phyloP scores from a whole-genome alignment of 2,888 invertebrate genomes.

The Lampropteryx suffumata region DNA sequence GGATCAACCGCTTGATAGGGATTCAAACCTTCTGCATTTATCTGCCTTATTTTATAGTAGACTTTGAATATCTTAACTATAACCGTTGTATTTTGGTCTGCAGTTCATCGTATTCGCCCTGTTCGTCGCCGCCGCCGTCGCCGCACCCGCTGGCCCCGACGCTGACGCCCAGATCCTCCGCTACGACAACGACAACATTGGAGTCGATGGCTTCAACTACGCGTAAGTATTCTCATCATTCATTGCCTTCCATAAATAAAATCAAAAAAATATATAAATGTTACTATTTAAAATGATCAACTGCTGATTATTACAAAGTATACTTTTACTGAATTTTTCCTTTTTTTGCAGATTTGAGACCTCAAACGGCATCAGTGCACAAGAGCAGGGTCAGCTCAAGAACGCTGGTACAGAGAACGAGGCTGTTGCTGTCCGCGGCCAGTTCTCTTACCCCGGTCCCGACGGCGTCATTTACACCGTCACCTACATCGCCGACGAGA shows the following conservation, averaged over 20 bases:
- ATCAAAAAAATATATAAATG: too few species aligned
- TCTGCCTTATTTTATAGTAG: neutral
- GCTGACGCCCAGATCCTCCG: slow-evolving; percentile 47
- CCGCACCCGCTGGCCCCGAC: slow-evolving; percentile 54
- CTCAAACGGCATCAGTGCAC: slow-evolving; percentile 53
- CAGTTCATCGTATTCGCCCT: slow-evolving; percentile 71
- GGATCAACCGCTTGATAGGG: neutral
- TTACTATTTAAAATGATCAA: too few species aligned
- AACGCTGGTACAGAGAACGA: slow-evolving; percentile 60
- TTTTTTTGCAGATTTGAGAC: slow-evolving; percentile 50
- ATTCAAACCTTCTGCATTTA: neutral
- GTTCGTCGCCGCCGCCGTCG: slow-evolving; percentile 54
- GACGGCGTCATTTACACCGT: slow-evolving; percentile 75
- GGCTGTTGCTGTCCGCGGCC: slow-evolving; percentile 53
- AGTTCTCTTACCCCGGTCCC: slow-evolving; percentile 61
- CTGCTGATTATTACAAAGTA: too few species aligned
- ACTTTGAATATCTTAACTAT: neutral
- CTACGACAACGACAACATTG: slow-evolving; percentile 54
- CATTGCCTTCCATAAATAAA: neutral
- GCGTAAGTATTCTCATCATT: slow-evolving; percentile 48
- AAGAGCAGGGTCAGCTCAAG: slow-evolving; percentile 45
- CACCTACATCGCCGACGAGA: slow-evolving; percentile 75
- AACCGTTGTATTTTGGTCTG: slow-evolving; percentile 10
- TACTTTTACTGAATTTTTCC: neutral
- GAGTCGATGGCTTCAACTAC: slow-evolving; percentile 53